Evolutionary conservation across 2,797 vertebrate genomes (phyloP), one percentile per base, ranked within the genome.

Genomic region (Momotus momota): DNA sequence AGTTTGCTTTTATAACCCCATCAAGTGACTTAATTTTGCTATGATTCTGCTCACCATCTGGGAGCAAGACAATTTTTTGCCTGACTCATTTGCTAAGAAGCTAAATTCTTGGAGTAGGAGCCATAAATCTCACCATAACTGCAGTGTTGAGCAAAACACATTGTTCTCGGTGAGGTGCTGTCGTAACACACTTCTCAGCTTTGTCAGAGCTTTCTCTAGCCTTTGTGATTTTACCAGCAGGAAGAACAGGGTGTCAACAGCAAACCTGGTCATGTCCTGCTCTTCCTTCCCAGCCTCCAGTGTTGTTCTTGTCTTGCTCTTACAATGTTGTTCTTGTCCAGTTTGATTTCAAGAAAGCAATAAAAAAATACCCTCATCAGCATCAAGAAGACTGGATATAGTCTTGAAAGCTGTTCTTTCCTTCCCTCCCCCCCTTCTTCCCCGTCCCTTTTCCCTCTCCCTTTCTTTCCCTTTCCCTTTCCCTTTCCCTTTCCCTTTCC

Each of bases 21-120:
- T 45, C 74, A 67, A 87, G 41, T 29, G 69, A 7, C 8, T 66
- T 71, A 54, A 7, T 73, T 81, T 80, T 38, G 64, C 48, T 14
- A 33, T 51, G 87, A 62, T 55, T 86, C 70, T 81, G 66, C 12
- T 87, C 71, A n/a, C 85, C 90, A 74, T 81, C 85, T 87, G 81
- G 58, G 18, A 84, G 35, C 74, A 80, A 79, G 74, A 64, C 12
- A 3, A 43, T 58, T 66, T 81, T 66, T 71, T 29, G n/a, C 66
- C 65, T 65, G 90, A 55, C 31, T 89, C 58, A 75, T 84, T 75
- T 75, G 25, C 41, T 22, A 71, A 84, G 69, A 91, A 84, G 64
- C 52, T 72, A 26, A 55, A 75, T 70, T 71, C 52, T 52, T 75
- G 70, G 66, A 71, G 70, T 2, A 64, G 62, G 58, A 89, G 62